Evolutionary conservation across 2,797 vertebrate genomes (phyloP).

Genomic region (Acanthopagrus latus): DNA sequence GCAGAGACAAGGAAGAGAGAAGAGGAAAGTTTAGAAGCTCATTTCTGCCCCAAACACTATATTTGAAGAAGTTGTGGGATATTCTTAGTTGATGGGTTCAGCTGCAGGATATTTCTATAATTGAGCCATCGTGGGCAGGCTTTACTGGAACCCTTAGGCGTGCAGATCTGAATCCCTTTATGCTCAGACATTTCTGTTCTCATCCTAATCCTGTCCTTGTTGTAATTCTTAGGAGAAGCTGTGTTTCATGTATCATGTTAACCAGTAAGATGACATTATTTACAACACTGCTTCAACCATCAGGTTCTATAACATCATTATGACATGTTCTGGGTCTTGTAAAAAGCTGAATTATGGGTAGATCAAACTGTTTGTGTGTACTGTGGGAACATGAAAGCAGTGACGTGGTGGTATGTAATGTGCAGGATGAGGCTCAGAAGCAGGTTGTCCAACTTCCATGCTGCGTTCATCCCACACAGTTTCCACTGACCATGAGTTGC

Average conservation of each 20-base stretch:
- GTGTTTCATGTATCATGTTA: slow-evolving; percentile 13
- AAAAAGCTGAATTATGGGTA: slow-evolving; percentile 37
- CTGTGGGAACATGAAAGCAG: slow-evolving; percentile 8
- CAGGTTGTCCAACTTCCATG: slow-evolving; percentile 5
- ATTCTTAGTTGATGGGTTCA: slow-evolving; percentile 51
- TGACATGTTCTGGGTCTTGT: slow-evolving; percentile 18
- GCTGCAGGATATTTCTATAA: slow-evolving; percentile 47
- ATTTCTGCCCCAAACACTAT: slow-evolving; percentile 50
- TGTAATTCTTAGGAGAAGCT: slow-evolving; percentile 35
- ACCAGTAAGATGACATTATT: slow-evolving; percentile 37
- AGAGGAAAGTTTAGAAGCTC: slow-evolving; percentile 62
- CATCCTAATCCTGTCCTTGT: slow-evolving; percentile 22
- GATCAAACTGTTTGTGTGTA: slow-evolving; percentile 10
- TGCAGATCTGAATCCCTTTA: slow-evolving; percentile 15
- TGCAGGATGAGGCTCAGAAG: slow-evolving; percentile 28
- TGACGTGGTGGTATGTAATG: slow-evolving; percentile 21
- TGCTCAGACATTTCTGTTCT: slow-evolving; percentile 34
- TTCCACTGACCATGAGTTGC: neutral
- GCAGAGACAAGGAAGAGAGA: slow-evolving; percentile 34
- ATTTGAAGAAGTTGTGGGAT: slow-evolving; percentile 52
- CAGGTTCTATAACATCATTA: slow-evolving; percentile 1
- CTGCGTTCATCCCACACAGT: slow-evolving; percentile 23
- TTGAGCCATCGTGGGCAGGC: slow-evolving; percentile 26
- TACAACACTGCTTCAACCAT: slow-evolving; percentile 7
- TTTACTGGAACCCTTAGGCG: slow-evolving; percentile 55